Evolutionary conservation across 2,797 vertebrate species (phyloP).

Genomic region (Chromobotia macracanthus): DNA sequence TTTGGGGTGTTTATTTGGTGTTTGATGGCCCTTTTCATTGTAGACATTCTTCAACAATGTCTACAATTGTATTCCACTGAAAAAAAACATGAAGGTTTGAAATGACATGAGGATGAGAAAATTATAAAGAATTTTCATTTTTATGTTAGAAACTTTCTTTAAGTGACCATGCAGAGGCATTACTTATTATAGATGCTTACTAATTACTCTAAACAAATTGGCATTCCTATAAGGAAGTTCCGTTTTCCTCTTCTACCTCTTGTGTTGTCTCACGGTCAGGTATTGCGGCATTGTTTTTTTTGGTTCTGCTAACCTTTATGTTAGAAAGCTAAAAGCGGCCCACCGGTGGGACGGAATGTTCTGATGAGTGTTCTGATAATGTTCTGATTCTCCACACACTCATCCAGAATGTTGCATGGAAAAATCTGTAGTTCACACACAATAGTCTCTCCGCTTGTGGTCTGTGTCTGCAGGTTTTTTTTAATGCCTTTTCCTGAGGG

Average conservation of each 20-base stretch:
- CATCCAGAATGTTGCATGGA: not conserved
- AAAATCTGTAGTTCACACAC: conserved; percentile 30
- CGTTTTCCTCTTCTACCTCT: not conserved
- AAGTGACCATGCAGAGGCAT: not conserved
- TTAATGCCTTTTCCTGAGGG: conserved; percentile 27
- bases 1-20: no score
- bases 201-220: not conserved
- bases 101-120: no score
- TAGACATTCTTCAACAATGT: no score
- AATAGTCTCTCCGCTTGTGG: conserved; percentile 4
- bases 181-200: no score
- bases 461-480: not conserved
- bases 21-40: no score
- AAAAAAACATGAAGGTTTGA: no score
- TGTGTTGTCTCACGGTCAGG: not conserved
- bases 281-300: no score
- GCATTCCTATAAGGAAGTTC: not conserved
- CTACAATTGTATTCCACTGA: no score
- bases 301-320: not conserved
- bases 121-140: not conserved
- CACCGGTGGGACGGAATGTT: not conserved
- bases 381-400: not conserved
- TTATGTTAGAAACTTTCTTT: not conserved
- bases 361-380: not conserved
- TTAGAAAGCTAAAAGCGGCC: not conserved